These are phyloP conservation scores for Aurelia sp. DNA, from an alignment of 30 jellyfish, hydroid and myxozoan genomes.

Conservation along the genomic window DNA sequence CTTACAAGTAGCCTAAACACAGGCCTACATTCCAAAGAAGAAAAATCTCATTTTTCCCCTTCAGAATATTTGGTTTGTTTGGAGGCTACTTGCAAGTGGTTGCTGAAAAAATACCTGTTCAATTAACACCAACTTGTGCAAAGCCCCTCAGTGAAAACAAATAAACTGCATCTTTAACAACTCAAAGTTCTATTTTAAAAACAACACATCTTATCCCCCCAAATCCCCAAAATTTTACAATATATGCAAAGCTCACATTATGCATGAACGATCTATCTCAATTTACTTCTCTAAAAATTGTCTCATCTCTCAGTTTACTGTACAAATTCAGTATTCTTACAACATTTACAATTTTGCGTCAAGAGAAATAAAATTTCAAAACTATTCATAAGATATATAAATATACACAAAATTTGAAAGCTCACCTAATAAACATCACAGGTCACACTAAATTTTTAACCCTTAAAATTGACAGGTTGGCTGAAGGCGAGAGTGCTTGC, in stretches of 20 bases:
- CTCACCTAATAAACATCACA: neutral
- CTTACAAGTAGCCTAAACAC: too few species aligned
- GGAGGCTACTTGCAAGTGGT: too few species aligned
- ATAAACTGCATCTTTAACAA: neutral
- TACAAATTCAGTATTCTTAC: conserved; percentile 59
- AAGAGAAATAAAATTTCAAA: conserved; percentile 44
- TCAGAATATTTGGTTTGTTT: too few species aligned
- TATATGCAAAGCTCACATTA: conserved; percentile 33
- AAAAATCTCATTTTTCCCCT: too few species aligned
- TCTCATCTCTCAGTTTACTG: conserved; percentile 4
- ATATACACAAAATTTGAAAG: conserved; percentile 39
- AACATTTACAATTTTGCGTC: conserved; percentile 49
- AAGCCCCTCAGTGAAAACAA: too few species aligned
- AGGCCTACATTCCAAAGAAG: too few species aligned
- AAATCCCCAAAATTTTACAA: conserved; percentile 46
- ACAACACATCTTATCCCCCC: conserved; percentile 32
- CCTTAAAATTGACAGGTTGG: too few species aligned
- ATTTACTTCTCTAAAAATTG: conserved; percentile 25
- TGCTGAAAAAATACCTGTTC: too few species aligned
- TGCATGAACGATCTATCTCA: neutral
- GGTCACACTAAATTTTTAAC: too few species aligned
- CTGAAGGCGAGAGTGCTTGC: too few species aligned
- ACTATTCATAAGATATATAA: conserved; percentile 44
- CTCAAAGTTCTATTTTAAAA: conserved; percentile 16
- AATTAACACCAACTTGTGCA: too few species aligned